A percentile compares a stretch with the other conserved stretches of the same genome.
Evolutionary conservation across 53 echinoderm and acorn worm genomes (phyloP).

Genomic region (Patiria pectinifera): DNA sequence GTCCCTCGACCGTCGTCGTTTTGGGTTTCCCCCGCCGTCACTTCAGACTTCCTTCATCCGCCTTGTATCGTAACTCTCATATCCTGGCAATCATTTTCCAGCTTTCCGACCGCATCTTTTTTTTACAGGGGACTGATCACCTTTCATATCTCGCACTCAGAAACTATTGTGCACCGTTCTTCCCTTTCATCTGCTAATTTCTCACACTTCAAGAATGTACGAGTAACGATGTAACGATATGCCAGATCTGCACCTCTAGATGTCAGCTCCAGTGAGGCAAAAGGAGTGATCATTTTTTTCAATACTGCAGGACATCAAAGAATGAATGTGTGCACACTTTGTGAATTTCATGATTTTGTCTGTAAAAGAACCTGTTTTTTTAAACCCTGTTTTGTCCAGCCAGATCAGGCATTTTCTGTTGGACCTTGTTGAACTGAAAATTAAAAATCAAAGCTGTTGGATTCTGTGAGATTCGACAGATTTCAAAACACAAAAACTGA

Average conservation of each 20-base stretch:
- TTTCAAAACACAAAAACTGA: no score
- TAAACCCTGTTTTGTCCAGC: background rate
- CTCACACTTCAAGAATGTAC: background rate
- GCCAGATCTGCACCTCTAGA: background rate
- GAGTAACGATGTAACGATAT: background rate
- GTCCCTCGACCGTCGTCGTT: background rate
- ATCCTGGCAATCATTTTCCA: constrained; percentile 23
- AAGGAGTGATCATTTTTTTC: background rate
- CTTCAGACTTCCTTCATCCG: constrained; percentile 15
- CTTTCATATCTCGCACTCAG: background rate
- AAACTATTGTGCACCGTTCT: constrained; percentile 27
- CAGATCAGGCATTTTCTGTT: background rate
- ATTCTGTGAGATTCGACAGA: no score
- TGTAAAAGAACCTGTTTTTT: background rate
- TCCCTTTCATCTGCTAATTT: background rate
- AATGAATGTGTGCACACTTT: no score
- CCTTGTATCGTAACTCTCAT: constrained; percentile 20
- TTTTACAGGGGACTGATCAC: background rate
- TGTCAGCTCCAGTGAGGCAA: background rate
- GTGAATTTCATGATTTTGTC: background rate
- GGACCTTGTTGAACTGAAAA: background rate
- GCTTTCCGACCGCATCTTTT: constrained; percentile 16
- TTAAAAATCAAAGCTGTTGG: no score
- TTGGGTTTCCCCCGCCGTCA: background rate
- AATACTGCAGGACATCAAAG: background rate